Conservation (phyloP, 2,797 vertebrate species). For the Ctenopoma kingsleyae region DNA sequence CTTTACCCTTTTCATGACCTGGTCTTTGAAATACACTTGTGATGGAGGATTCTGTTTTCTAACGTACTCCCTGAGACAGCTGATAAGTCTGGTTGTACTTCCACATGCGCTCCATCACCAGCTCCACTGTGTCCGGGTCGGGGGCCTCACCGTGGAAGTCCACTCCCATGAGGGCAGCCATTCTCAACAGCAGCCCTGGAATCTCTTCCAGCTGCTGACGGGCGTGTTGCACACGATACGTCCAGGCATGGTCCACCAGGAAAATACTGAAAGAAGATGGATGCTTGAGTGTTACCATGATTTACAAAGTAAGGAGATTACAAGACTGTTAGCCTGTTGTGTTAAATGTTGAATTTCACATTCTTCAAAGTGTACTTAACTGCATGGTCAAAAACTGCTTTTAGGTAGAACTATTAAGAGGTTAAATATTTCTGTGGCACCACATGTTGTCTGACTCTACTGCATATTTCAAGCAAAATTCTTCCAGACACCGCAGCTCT, state of each 20-base stretch:
- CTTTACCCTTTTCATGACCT: too few species aligned
- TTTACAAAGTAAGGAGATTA: too few species aligned
- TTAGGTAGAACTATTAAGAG: too few species aligned
- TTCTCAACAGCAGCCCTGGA: slow-evolving; percentile 90
- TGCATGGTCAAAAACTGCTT: too few species aligned
- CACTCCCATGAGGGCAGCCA: slow-evolving; percentile 92
- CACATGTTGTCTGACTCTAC: too few species aligned
- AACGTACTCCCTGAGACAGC: slow-evolving; percentile 90
- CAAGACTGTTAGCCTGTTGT: too few species aligned
- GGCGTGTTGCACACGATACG: slow-evolving; percentile 85
- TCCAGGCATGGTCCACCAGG: slow-evolving; percentile 96
- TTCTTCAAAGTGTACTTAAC: too few species aligned
- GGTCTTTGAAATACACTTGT: too few species aligned
- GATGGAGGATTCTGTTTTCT: background rate
- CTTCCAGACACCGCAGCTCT: too few species aligned
- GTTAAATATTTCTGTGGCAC: too few species aligned
- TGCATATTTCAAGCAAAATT: too few species aligned
- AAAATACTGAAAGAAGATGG: slow-evolving; percentile 83
- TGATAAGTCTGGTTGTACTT: slow-evolving; percentile 96
- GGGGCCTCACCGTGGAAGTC: slow-evolving; percentile 90
- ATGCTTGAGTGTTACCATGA: background rate
- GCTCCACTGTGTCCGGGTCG: slow-evolving; percentile 80
- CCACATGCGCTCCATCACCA: slow-evolving; percentile 92
- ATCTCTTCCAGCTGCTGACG: slow-evolving; percentile 89
- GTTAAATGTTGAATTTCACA: too few species aligned